These are phyloP conservation scores for Sorex fumeus DNA, from an alignment of 2,113 vertebrate genomes.

Conservation along the genomic window DNA sequence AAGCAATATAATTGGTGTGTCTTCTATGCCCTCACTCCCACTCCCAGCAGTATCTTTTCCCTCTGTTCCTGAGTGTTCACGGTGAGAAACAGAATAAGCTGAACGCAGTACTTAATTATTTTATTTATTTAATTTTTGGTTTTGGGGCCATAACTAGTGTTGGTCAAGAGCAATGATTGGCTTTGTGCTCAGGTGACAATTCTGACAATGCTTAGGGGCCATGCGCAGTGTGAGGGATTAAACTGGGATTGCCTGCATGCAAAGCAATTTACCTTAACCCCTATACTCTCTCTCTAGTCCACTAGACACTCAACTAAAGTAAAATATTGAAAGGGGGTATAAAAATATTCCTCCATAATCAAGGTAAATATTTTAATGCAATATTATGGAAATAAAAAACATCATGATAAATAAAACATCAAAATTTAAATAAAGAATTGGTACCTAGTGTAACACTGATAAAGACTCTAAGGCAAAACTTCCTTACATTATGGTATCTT, in stretches of 20 bases:
- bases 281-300: not conserved
- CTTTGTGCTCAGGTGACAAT: too few relatives aligned
- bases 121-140: not conserved
- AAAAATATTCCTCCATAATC: not conserved
- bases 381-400: slow-evolving; percentile 25
- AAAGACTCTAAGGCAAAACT: slow-evolving; percentile 28
- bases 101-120: not conserved
- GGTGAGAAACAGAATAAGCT: not conserved
- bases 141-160: not conserved
- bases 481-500: slow-evolving; percentile 26
- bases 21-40: not conserved
- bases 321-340: slow-evolving; percentile 46
- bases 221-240: too few relatives aligned
- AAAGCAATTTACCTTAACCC: too few relatives aligned
- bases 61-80: slow-evolving; percentile 2
- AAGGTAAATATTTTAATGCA: slow-evolving; percentile 51
- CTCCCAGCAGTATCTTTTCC: not conserved
- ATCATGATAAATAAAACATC: slow-evolving; percentile 11
- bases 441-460: slow-evolving; percentile 5
- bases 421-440: slow-evolving; percentile 61
- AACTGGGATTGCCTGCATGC: too few relatives aligned
- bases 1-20: not conserved
- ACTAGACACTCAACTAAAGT: not conserved
- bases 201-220: too few relatives aligned
- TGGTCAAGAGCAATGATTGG: too few relatives aligned